Percentiles rank a stretch among this genome's conserved stretches.
Conservation (phyloP, 2,888 invertebrate species). For the Diadegma fenestrale region DNA sequence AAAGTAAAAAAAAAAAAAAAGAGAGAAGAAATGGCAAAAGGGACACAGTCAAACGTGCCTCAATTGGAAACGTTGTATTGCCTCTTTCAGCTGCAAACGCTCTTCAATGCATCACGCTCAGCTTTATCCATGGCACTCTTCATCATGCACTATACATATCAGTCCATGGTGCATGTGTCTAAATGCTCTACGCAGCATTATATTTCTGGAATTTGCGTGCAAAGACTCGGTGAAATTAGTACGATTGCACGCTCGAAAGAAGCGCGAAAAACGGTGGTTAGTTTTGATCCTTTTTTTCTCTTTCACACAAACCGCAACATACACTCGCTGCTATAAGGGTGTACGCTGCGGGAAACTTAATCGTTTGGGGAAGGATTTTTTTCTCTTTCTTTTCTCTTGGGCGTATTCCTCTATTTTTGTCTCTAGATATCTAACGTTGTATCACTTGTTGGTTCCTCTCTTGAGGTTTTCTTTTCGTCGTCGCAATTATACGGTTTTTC, state of each 20-base stretch:
- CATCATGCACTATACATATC: conserved; percentile 21
- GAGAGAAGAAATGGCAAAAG: conserved; percentile 12
- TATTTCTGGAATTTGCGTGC: conserved; percentile 53
- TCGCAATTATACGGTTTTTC: conserved; percentile 51
- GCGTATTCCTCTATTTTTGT: conserved; percentile 13
- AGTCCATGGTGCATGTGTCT: neutral
- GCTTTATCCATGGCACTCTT: conserved; percentile 24
- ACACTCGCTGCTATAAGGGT: conserved; percentile 24
- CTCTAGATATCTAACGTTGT: conserved; percentile 14
- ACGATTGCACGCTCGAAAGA: conserved; percentile 35
- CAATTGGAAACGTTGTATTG: conserved; percentile 74
- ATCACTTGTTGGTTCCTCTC: conserved; percentile 7
- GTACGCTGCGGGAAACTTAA: conserved; percentile 42
- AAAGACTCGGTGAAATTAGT: conserved; percentile 55
- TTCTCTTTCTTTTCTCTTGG: conserved; percentile 21
- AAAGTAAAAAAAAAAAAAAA: neutral
- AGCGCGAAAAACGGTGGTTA: conserved; percentile 28
- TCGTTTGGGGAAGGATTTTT: conserved; percentile 61
- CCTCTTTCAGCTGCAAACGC: conserved; percentile 54
- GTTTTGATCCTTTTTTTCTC: neutral
- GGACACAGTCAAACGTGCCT: conserved; percentile 75
- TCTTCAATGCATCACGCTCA: conserved; percentile 40
- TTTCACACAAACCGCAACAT: neutral
- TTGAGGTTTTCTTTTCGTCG: conserved; percentile 54
- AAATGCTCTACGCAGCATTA: conserved; percentile 47